Evolutionary conservation across 2,797 vertebrate species (phyloP).

Genomic region (Anas capensis): DNA sequence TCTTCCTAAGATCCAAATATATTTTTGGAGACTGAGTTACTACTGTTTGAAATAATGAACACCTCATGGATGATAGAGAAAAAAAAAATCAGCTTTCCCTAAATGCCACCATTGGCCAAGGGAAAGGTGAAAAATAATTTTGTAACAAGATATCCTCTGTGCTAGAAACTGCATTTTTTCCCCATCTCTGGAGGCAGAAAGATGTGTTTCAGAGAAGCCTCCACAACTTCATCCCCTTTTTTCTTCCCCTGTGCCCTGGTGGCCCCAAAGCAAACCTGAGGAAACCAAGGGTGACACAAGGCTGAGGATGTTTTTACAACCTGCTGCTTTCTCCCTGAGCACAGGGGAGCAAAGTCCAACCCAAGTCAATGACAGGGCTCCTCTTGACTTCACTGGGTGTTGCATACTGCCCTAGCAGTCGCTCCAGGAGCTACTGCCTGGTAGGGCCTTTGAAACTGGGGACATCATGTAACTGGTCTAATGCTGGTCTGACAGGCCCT

Average conservation of each 20-base stretch:
- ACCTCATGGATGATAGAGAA: slow-evolving; percentile 5
- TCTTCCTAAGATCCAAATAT: slow-evolving; percentile 53
- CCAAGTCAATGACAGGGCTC: not conserved
- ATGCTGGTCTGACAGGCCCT: not conserved
- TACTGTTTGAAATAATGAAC: slow-evolving; percentile 59
- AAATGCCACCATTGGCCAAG: slow-evolving; percentile 16
- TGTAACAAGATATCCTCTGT: slow-evolving; percentile 9
- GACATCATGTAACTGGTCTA: not conserved
- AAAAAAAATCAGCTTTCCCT: not conserved
- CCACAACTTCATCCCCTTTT: fast-evolving
- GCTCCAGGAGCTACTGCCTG: not conserved
- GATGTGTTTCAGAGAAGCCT: not conserved
- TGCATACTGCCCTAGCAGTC: not conserved
- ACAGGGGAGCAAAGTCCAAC: not conserved
- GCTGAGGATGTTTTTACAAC: not conserved
- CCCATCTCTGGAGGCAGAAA: not conserved
- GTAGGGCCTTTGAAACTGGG: not conserved
- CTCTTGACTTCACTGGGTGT: not conserved
- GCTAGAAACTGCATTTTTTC: not conserved
- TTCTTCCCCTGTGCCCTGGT: not conserved
- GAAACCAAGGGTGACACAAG: fast-evolving
- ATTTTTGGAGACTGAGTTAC: slow-evolving; percentile 55
- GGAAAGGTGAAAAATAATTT: slow-evolving; percentile 7
- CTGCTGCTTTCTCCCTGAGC: not conserved
- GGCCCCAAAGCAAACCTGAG: not conserved